These are phyloP conservation scores for Apostichopus californicus DNA, from an alignment of 35 echinoderm and acorn worm species.

Conservation along the genomic window DNA sequence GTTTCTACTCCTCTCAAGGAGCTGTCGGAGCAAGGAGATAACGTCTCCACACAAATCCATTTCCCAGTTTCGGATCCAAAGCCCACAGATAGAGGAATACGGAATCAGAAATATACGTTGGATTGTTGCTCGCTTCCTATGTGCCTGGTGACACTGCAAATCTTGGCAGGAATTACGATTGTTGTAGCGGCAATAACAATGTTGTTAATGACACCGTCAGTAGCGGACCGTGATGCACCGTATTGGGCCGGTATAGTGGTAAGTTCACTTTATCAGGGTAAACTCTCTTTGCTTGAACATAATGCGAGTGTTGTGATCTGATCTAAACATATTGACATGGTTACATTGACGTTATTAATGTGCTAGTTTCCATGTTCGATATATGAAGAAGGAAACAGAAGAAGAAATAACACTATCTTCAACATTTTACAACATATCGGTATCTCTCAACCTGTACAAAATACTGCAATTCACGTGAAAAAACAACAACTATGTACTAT, in stretches of 20 bases:
- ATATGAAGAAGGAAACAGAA: too few relatives aligned
- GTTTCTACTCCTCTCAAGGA: constrained; percentile 53
- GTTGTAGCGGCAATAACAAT: constrained; percentile 92
- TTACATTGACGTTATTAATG: too few relatives aligned
- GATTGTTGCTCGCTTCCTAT: constrained; percentile 93
- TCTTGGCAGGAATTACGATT: constrained; percentile 87
- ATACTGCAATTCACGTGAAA: too few relatives aligned
- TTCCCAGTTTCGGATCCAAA: constrained; percentile 61
- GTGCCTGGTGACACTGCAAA: constrained; percentile 89
- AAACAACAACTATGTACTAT: too few relatives aligned
- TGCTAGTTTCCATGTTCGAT: too few relatives aligned
- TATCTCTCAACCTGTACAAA: too few relatives aligned
- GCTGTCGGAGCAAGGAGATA: constrained; percentile 66
- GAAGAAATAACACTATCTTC: too few relatives aligned
- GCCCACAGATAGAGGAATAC: constrained; percentile 44
- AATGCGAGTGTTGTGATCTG: too few relatives aligned
- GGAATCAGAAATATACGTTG: constrained; percentile 78
- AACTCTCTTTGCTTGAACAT: too few relatives aligned
- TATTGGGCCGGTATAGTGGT: constrained; percentile 98
- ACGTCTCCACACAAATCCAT: constrained; percentile 69
- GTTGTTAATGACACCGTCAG: constrained; percentile 87
- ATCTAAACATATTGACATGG: too few relatives aligned
- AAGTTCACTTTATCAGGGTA: constrained; percentile 44
- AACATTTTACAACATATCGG: too few relatives aligned
- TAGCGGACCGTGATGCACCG: constrained; percentile 88